phyloP scores from a whole-genome alignment of 2,113 vertebrate genomes.

The Zeus faber region DNA sequence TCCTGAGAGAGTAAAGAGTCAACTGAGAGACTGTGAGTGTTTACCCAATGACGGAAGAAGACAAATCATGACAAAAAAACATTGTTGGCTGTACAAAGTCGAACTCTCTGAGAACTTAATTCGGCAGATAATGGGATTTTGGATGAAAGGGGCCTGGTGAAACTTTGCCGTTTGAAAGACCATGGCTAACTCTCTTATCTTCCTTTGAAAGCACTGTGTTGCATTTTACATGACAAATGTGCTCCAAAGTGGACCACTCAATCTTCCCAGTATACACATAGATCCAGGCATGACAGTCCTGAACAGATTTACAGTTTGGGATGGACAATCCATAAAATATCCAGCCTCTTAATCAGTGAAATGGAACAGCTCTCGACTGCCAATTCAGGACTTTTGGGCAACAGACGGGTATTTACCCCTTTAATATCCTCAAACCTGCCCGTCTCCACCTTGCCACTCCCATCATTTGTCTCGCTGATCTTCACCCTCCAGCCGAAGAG shows the following conservation, averaged over 20 bases:
- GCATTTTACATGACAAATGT: slow-evolving; percentile 60
- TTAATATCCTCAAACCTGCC: slow-evolving; percentile 53
- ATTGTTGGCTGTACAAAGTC: not conserved
- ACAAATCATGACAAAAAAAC: not conserved
- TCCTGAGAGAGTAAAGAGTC: too few species aligned
- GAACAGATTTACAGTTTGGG: too few species aligned
- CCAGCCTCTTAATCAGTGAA: slow-evolving; percentile 65
- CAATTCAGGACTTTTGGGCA: slow-evolving; percentile 58
- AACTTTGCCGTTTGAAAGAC: slow-evolving; percentile 16
- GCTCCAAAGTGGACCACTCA: slow-evolving; percentile 53
- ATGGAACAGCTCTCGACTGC: slow-evolving; percentile 38
- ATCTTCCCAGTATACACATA: slow-evolving; percentile 58
- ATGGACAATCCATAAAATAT: slow-evolving; percentile 61
- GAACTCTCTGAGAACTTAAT: not conserved
- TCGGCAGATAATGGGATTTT: not conserved
- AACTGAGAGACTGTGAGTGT: too few species aligned
- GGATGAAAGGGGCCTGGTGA: slow-evolving; percentile 21
- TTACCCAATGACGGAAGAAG: too few species aligned
- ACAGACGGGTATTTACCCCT: slow-evolving; percentile 48
- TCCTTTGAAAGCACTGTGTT: slow-evolving; percentile 36
- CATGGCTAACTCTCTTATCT: slow-evolving; percentile 27
- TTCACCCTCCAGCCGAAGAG: slow-evolving; percentile 11
- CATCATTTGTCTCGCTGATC: slow-evolving; percentile 42
- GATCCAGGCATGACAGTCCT: slow-evolving; percentile 44
- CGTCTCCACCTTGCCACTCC: too few species aligned